These are phyloP conservation scores for Verasper variegatus DNA, from an alignment of 2,113 vertebrate species.

Conservation along the genomic window DNA sequence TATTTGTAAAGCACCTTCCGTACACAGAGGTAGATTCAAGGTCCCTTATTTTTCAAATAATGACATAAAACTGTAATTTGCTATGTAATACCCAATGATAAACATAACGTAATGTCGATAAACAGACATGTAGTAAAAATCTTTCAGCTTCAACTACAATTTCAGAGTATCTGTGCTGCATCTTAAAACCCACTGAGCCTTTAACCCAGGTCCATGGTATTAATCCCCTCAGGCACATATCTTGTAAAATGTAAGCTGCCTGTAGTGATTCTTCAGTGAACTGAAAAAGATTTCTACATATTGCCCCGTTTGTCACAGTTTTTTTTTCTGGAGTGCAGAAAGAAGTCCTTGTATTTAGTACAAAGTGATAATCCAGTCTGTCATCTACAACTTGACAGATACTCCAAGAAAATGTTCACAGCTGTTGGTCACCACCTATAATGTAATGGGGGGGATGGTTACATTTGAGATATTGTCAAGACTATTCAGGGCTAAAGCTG, in stretches of 20 bases:
- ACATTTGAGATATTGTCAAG: neutral
- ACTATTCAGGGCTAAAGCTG: too few species aligned
- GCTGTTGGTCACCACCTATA: neutral
- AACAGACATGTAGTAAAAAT: neutral
- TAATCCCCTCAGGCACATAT: neutral
- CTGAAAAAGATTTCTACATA: constrained; percentile 1
- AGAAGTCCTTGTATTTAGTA: neutral
- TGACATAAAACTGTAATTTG: neutral
- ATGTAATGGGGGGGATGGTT: neutral
- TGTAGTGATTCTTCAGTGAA: constrained; percentile 44
- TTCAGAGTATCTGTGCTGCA: constrained; percentile 2
- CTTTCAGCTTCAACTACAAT: neutral
- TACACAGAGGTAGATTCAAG: too few species aligned
- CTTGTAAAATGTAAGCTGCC: constrained; percentile 31
- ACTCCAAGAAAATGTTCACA: too few species aligned
- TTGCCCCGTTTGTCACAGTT: constrained; percentile 6
- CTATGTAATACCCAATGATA: neutral
- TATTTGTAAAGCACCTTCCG: too few species aligned
- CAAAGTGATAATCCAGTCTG: neutral
- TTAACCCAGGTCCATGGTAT: neutral
- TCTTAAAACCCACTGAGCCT: constrained; percentile 10
- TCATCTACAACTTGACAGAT: neutral
- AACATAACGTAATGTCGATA: neutral
- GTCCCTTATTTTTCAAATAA: neutral
- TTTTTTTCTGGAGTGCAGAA: neutral